Evolutionary conservation across 2,888 invertebrate species (phyloP), one percentile per base, ranked within the genome.

Genomic region (Sarcophaga carnaria): DNA sequence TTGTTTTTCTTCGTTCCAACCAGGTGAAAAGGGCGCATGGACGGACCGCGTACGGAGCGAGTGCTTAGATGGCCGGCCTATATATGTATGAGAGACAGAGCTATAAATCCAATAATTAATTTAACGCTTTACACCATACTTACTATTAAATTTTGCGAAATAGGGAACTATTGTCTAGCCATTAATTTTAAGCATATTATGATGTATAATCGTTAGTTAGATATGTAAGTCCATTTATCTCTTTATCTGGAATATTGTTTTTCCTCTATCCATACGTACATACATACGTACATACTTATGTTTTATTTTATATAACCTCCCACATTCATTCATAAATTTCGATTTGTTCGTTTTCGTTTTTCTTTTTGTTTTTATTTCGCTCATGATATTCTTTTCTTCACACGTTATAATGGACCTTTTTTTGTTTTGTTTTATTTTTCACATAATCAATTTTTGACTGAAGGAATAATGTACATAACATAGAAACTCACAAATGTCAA

Each of bases 141-240:
- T 82, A 71, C 66, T 74, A 89, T 70, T 86, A 77, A 86, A 92
- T 89, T 54, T 54, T 90, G 90, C 91, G 90, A 89, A 88, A 91
- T 90, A 91, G 90, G 91, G 91, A 92, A 90, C 91, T 91, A 90
- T 90, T 91, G 91, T 91, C 91, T 91, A 91, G 92, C 91, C 91
- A 91, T 88, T 91, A 92, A 90, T 89, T 82, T 89, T 87, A 87
- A 87, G 87, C 87, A 76, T 76, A 83, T 74, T 64, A 72, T 78
- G 66, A 83, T 78, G 77, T 82, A 67, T 78, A 78, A 87, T 76
- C 70, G 54, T 82, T 82, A 84, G 87, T 79, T 87, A 84, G 75
- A 64, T 75, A 63, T 8, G 37, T 87, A 87, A 87, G 87, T 82
- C 62, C 64, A 27, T 71, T 77, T 66, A 72, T 78, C 59, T 22